Evolutionary conservation across 2,888 invertebrate genomes (phyloP), one percentile per base, ranked within the genome.

Genomic region (Thera britannica): DNA sequence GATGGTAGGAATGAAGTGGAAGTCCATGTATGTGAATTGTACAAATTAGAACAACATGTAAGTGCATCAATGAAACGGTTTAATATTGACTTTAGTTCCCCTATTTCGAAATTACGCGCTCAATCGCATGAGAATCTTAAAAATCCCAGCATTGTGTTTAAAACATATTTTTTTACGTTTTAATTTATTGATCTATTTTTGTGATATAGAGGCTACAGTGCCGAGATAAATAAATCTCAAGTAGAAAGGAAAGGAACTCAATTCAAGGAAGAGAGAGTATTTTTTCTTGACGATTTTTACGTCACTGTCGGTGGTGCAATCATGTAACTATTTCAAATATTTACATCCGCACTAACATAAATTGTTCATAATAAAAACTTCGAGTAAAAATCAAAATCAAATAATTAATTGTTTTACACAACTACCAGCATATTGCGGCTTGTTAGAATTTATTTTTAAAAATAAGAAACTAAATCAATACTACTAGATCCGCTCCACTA

Each of bases 401-500:
- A 34, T 52, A 34, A 52, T 9, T 51, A 34, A 8, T 1, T 8
- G 8, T 9, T 56, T 38, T 0, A 38, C 5, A 38, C 3, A 38
- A 12, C 3, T 56, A 12, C 11, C 5, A 34, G 11, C 3, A 4
- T 34, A 6, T 2, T 11, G 9, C 11, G 7, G n/a, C 4, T n/a
- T 46, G n/a, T 3, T 34, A 34, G 2, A 48, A n/a, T 36, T 3
- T 0, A 11, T 48, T 48, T 54, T 48, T 38, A 23, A 52, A 52
- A 49, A 51, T 4, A 60, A 8, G 61, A 62, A 60, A 65, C 65
- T 73, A 78, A 78, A 84, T 88, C 87, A 85, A 90, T 90, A 89
- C 73, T 73, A 75, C 70, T 69, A 77, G 79, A 86, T 92, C 92
- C 92, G 89, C 83, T 77, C 52, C 71, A 34, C 36, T 71, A 73